phyloP scores from a whole-genome alignment of 2,888 invertebrate genomes.

The Brachypalpus laphriformis region DNA sequence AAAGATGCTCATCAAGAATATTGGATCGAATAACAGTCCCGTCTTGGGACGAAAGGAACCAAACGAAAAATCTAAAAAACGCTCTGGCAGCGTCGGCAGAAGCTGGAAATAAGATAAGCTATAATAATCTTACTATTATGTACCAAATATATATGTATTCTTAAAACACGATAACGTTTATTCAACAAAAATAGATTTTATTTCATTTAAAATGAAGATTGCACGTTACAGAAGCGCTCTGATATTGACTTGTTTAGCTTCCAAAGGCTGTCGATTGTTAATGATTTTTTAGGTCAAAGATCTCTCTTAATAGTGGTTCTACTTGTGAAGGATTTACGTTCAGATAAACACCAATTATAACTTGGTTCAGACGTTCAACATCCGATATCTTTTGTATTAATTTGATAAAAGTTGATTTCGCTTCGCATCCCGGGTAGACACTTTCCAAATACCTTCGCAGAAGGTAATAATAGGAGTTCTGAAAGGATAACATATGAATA shows the following conservation, averaged over 20 bases:
- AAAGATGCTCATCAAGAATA: constrained; percentile 90
- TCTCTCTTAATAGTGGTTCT: constrained; percentile 96
- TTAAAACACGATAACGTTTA: constrained; percentile 38
- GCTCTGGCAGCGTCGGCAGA: constrained; percentile 82
- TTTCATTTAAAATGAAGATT: constrained; percentile 72
- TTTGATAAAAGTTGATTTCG: constrained; percentile 92
- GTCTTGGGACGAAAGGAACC: constrained; percentile 88
- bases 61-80: constrained; percentile 78
- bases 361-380: constrained; percentile 93
- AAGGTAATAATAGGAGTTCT: constrained; percentile 95
- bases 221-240: constrained; percentile 72
- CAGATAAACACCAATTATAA: constrained; percentile 95
- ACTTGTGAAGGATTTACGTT: constrained; percentile 96
- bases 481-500: constrained; percentile 75
- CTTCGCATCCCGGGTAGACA: constrained; percentile 92
- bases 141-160: constrained; percentile 6
- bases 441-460: constrained; percentile 93
- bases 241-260: constrained; percentile 51
- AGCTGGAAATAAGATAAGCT: constrained; percentile 79
- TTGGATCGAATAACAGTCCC: constrained; percentile 91
- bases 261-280: constrained; percentile 74
- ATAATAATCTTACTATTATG: not conserved
- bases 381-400: constrained; percentile 96
- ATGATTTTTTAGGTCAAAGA: constrained; percentile 93
- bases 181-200: constrained; percentile 71